Evolutionary conservation across 2,888 invertebrate genomes (phyloP).

Genomic region (Lordiphosa fenestrarum): DNA sequence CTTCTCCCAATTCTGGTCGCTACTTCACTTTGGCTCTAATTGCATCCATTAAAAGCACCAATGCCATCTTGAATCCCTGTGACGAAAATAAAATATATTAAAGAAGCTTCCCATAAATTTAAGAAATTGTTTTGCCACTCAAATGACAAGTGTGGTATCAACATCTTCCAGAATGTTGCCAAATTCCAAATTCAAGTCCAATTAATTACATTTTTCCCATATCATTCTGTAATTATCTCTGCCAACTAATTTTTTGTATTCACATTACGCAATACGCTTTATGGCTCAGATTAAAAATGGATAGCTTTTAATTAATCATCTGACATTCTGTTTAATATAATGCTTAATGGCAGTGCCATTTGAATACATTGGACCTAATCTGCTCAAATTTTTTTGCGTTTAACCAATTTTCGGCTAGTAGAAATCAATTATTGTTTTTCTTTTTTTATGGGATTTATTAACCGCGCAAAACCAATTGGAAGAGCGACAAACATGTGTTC

Average conservation of each 20-base stretch:
- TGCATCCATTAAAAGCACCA: slow-evolving; percentile 10
- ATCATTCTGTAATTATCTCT: no score
- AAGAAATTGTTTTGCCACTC: no score
- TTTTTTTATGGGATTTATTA: slow-evolving; percentile 15
- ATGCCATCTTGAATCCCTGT: no score
- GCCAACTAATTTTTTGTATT: no score
- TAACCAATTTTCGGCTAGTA: slow-evolving; percentile 2
- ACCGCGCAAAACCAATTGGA: slow-evolving; percentile 20
- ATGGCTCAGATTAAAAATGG: slow-evolving; percentile 10
- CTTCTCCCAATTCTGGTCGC: neutral
- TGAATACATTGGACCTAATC: neutral
- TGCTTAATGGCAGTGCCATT: slow-evolving; percentile 22
- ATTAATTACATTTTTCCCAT: no score
- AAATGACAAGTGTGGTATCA: no score
- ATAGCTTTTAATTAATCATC: slow-evolving; percentile 16
- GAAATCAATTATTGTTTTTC: slow-evolving; percentile 29
- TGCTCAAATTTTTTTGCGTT: no score
- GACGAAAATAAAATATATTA: no score
- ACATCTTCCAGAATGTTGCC: no score
- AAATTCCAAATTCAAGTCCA: no score
- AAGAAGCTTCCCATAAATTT: no score
- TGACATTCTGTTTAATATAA: slow-evolving; percentile 12
- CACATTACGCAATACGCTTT: slow-evolving; percentile 7
- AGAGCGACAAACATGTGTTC: slow-evolving; percentile 27
- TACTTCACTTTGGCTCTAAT: neutral